Conservation (phyloP, 2,888 invertebrate genomes). For the Himalopsyche tibetana region DNA sequence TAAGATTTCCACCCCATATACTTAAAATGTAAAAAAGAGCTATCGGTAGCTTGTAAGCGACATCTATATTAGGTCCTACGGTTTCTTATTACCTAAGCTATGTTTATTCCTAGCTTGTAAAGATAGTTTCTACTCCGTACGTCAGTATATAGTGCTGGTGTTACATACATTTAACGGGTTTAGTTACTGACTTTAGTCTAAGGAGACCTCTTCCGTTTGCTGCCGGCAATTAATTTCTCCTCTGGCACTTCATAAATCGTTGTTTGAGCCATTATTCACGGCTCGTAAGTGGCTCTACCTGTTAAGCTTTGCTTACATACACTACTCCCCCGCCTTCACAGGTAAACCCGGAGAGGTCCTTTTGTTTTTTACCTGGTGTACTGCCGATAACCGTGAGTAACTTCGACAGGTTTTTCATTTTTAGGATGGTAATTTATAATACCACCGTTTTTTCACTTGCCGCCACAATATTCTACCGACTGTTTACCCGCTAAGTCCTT, state of each 20-base stretch:
- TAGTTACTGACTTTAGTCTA: conserved; percentile 24
- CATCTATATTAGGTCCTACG: too few relatives aligned
- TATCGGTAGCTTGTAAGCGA: too few relatives aligned
- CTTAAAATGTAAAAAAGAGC: too few relatives aligned
- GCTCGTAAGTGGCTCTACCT: conserved; percentile 42
- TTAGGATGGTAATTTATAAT: conserved; percentile 60
- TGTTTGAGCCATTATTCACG: conserved; percentile 57
- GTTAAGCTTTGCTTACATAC: conserved; percentile 36
- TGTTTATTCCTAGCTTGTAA: not conserved
- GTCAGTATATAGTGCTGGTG: not conserved
- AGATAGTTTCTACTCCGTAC: not conserved
- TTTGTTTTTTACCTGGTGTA: conserved; percentile 49
- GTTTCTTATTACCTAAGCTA: not conserved
- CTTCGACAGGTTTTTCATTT: conserved; percentile 54
- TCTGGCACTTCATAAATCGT: conserved; percentile 54
- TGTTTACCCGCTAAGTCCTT: conserved; percentile 42
- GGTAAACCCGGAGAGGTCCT: conserved; percentile 28
- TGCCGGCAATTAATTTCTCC: conserved; percentile 53
- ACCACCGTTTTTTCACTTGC: conserved; percentile 43
- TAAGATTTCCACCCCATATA: too few relatives aligned
- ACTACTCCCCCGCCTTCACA: not conserved
- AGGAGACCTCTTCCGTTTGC: conserved; percentile 40
- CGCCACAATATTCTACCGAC: conserved; percentile 21
- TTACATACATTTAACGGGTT: not conserved
- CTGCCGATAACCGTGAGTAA: conserved; percentile 51